Percentiles rank a stretch among this genome's conserved stretches.
Conservation (phyloP, 2,797 vertebrate species). For the Pipistrellus nathusii region DNA sequence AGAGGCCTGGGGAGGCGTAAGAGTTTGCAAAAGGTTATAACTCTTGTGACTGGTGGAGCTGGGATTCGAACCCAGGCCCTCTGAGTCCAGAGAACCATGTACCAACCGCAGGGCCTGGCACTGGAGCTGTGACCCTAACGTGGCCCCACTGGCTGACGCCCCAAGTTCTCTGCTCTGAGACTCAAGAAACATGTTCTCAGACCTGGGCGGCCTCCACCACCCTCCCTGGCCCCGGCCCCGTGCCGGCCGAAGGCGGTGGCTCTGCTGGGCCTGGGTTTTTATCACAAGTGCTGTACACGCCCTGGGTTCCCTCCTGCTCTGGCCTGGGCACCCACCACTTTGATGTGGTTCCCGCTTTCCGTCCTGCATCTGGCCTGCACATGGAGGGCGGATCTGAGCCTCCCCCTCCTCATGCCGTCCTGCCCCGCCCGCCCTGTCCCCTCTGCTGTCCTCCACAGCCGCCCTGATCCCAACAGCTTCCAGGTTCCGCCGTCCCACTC, state of each 20-base stretch:
- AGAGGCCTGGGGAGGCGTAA: background rate
- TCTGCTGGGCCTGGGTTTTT: background rate
- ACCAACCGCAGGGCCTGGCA: rapidly evolving
- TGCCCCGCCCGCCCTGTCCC: background rate
- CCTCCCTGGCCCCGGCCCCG: rapidly evolving
- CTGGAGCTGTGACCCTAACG: rapidly evolving
- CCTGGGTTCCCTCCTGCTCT: constrained; percentile 64
- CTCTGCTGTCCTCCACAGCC: background rate
- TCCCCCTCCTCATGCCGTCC: background rate
- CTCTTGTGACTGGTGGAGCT: background rate
- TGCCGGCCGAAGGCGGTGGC: background rate
- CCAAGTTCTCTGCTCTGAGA: background rate
- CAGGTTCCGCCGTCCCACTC: background rate
- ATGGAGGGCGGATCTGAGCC: constrained; percentile 74
- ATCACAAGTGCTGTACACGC: constrained; percentile 64
- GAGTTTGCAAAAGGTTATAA: background rate
- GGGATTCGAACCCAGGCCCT: background rate
- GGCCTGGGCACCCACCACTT: constrained; percentile 72
- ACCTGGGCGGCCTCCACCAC: no score
- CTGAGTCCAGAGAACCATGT: background rate
- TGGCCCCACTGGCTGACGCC: rapidly evolving
- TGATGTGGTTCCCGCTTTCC: constrained; percentile 82
- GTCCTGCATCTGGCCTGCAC: constrained; percentile 85
- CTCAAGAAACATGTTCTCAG: background rate
- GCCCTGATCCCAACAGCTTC: background rate